These are phyloP conservation scores for Agriopis aurantiaria DNA, from an alignment of 2,888 invertebrate genomes.

Conservation along the genomic window DNA sequence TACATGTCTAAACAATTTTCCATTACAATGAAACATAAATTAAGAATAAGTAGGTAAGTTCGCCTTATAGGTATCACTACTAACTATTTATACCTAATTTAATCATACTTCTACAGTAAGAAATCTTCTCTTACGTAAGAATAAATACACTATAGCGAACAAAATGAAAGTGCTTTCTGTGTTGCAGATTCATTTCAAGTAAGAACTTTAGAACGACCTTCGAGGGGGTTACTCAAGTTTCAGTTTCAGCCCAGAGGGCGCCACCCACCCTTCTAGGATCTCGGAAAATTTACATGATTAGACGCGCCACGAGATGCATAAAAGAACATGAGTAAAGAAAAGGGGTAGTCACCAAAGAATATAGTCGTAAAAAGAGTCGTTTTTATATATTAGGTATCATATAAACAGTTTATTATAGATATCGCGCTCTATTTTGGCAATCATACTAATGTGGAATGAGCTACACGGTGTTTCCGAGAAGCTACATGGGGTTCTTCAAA, in stretches of 20 bases:
- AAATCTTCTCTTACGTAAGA: conserved; percentile 13
- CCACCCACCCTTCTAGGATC: conserved; percentile 73
- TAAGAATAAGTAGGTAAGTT: too few species aligned
- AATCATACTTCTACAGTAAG: not conserved
- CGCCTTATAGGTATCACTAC: too few species aligned
- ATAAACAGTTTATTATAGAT: too few species aligned
- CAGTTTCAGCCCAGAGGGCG: conserved; percentile 74
- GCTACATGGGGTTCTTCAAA: too few species aligned
- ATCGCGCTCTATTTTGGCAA: too few species aligned
- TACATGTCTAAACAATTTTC: too few species aligned
- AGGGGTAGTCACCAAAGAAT: conserved; percentile 46
- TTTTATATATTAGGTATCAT: not conserved
- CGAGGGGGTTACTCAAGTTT: conserved; percentile 76
- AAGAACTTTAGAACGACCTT: conserved; percentile 84
- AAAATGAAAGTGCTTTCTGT: conserved; percentile 79
- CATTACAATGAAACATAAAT: too few species aligned
- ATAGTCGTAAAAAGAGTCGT: conserved; percentile 23
- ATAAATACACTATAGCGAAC: conserved; percentile 51
- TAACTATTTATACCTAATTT: not conserved
- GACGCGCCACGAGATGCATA: conserved; percentile 71
- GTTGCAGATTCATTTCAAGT: conserved; percentile 78
- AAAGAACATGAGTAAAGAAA: conserved; percentile 55
- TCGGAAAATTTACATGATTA: conserved; percentile 82
- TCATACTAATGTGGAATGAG: too few species aligned
- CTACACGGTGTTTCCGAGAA: too few species aligned